A percentile compares a stretch with the other conserved stretches of the same genome.
Conservation (phyloP, 2,888 invertebrate genomes). For the Acronicta aceris region DNA sequence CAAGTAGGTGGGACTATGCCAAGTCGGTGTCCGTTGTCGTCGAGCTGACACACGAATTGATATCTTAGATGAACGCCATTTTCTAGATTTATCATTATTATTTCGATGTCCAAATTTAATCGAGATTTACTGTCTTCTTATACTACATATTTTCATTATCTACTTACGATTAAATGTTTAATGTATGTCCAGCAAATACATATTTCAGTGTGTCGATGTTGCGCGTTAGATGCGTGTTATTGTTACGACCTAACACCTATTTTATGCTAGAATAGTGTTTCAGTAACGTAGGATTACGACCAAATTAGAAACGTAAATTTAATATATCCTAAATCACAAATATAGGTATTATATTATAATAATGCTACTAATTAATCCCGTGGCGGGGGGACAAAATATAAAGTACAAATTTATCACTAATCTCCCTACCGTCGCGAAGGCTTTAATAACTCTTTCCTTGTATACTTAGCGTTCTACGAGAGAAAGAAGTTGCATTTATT, state of each 20-base stretch:
- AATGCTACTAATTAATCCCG: conserved; percentile 70
- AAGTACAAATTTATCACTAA: conserved; percentile 87
- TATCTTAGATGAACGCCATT: conserved; percentile 53
- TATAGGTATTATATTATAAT: conserved; percentile 67
- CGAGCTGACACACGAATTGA: conserved; percentile 37
- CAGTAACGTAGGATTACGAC: conserved; percentile 84
- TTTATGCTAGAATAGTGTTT: conserved; percentile 80
- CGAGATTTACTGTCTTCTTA: conserved; percentile 78
- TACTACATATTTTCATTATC: conserved; percentile 68
- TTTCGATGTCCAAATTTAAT: conserved; percentile 81
- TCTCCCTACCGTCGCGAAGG: conserved; percentile 71
- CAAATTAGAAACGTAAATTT: conserved; percentile 81
- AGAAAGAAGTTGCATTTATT: conserved; percentile 75
- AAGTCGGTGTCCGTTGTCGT: conserved; percentile 50
- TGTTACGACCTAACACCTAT: conserved; percentile 68
- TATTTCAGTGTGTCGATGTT: conserved; percentile 64
- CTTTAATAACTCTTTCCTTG: conserved; percentile 81
- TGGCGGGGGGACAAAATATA: conserved; percentile 71
- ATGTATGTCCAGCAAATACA: conserved; percentile 73
- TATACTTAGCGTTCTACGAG: conserved; percentile 77
- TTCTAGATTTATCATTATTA: conserved; percentile 61
- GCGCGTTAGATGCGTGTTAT: conserved; percentile 59
- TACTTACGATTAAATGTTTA: conserved; percentile 62
- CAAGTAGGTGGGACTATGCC: conserved; percentile 5
- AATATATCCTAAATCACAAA: conserved; percentile 79